These are phyloP conservation scores for Cotesia typhae DNA, from an alignment of 1,140 invertebrate genomes.

Conservation along the genomic window DNA sequence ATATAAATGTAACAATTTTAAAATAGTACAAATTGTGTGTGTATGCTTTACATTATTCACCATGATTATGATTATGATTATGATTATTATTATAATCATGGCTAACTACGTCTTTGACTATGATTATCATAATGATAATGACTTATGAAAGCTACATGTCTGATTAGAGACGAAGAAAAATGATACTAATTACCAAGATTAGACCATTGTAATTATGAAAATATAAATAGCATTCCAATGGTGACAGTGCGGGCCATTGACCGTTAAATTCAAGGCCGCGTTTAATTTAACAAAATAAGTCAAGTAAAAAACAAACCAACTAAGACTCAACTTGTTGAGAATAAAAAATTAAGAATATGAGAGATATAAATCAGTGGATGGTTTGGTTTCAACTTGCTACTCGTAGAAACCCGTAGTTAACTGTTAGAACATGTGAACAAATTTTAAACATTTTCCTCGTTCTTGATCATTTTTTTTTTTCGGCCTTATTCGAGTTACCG, in stretches of 20 bases:
- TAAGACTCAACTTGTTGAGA: not conserved
- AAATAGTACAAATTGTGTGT: too few relatives aligned
- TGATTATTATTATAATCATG: too few relatives aligned
- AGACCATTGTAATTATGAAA: conserved; percentile 36
- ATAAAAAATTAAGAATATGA: not conserved
- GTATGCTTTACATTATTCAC: too few relatives aligned
- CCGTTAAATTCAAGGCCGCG: conserved; percentile 42
- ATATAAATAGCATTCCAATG: conserved; percentile 46
- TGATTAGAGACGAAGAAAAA: too few relatives aligned
- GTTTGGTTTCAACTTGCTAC: not conserved
- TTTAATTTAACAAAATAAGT: conserved; percentile 1
- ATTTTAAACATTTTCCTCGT: not conserved
- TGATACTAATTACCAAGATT: not conserved
- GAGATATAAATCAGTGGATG: not conserved
- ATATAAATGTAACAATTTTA: too few relatives aligned
- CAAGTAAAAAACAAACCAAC: not conserved
- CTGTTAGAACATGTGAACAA: not conserved
- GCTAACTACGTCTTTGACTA: too few relatives aligned
- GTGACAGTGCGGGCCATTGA: conserved; percentile 43
- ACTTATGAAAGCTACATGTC: too few relatives aligned
- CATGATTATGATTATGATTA: too few relatives aligned
- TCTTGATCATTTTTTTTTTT: not conserved
- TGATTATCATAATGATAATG: too few relatives aligned
- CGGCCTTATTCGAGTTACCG: not conserved
- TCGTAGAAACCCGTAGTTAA: not conserved